Evolutionary conservation across 2,888 invertebrate species (phyloP), one percentile per base, ranked within the genome.

Genomic region (Mimachlamys varia): DNA sequence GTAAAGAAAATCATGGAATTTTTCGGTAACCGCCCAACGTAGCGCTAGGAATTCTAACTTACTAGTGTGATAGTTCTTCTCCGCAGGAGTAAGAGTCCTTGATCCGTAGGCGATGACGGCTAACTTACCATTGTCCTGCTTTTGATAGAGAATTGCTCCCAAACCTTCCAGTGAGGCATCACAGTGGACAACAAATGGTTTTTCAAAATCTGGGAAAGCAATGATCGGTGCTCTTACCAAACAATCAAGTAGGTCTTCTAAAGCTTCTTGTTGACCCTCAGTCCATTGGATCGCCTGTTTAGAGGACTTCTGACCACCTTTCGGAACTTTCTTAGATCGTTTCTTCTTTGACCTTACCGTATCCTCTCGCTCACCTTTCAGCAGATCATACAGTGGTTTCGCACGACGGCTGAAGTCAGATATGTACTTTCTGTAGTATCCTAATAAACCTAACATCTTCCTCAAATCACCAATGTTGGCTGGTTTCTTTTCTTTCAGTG

Each of bases 61-160:
- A 17, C 92, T 91, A 17, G 91, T 92, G 37, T 92, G 93, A 50
- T 94, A 94, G 53, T 92, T 93, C 53, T 91, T 91, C 88, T 95
- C 94, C 17, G 94, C 90, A 49, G 92, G 91, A 17, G 91, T 90
- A n/a, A 93, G 90, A 7, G 94, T 93, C 17, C 93, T 91, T 0
- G 94, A 94, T 0, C 90, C 91, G 58, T 92, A 94, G 2, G 93
- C 94, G 7, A 94, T 91, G 2, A 92, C 93, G 15, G 87, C 89
- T 38, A 92, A 90, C 49, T 88, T 90, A 7, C 92, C 92, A 88
- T 90, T 38, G 13, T 19, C n/a, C 62, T 91, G 91, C 15, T 87
- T 90, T 90, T 89, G 89, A 53, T 2, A 91, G 33, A 3, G n/a
- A n/a, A n/a, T n/a, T n/a, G 91, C 88, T 15, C 91, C 91, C n/a